A percentile compares a stretch with the other conserved stretches of the same genome.
Conservation (phyloP, 2,797 vertebrate species). For the Bradypus variegatus region DNA sequence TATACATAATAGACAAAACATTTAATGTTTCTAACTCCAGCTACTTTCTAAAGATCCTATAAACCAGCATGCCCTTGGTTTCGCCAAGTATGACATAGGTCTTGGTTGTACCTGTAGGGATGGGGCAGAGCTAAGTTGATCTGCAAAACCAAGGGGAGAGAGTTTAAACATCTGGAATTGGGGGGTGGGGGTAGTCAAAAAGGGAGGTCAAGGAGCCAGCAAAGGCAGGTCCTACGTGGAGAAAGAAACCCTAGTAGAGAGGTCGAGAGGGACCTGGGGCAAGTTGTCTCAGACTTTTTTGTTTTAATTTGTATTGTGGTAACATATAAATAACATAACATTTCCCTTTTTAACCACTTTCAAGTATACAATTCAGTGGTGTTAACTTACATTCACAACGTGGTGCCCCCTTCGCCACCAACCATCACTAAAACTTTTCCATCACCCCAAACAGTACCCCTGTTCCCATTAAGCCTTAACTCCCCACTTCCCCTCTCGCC, state of each 20-base stretch:
- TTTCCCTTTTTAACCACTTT: no score
- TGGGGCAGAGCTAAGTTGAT: background rate
- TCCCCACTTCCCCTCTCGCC: no score
- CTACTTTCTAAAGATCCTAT: background rate
- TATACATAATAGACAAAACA: background rate
- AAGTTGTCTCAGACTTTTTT: no score
- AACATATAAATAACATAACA: no score
- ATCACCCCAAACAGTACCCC: no score
- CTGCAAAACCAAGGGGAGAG: background rate
- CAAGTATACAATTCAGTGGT: no score
- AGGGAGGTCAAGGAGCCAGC: background rate
- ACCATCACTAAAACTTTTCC: no score
- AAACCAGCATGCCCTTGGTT: background rate
- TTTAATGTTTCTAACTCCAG: background rate
- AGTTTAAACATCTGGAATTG: background rate
- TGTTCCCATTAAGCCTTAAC: no score
- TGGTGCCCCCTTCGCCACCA: no score
- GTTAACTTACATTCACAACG: no score
- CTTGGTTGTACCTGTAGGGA: background rate
- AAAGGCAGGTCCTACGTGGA: background rate
- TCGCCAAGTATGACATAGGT: background rate
- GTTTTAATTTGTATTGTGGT: no score
- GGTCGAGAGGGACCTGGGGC: background rate
- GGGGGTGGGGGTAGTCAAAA: background rate
- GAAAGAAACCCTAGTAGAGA: background rate